Evolutionary conservation across 2,888 invertebrate genomes (phyloP).

Genomic region (Leucania comma): DNA sequence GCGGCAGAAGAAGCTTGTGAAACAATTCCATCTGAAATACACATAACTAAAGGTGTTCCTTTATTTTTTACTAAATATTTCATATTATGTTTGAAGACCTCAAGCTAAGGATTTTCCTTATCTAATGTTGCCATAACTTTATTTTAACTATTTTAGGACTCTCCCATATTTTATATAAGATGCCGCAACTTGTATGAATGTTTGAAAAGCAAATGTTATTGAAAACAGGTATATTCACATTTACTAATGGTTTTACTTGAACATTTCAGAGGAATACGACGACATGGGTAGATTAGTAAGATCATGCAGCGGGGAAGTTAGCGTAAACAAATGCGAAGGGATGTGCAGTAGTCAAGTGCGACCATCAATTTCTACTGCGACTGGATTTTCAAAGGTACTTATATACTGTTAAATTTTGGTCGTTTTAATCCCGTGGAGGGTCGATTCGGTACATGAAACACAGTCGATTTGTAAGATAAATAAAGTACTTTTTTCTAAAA

Average conservation of each 20-base stretch:
- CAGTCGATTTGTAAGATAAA: no score
- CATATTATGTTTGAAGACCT: background rate
- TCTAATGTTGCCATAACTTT: background rate
- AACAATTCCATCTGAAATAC: constrained; percentile 96
- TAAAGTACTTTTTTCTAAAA: no score
- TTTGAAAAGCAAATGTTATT: background rate
- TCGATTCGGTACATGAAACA: no score
- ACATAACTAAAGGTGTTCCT: constrained; percentile 94
- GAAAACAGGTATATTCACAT: background rate
- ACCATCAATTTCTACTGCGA: constrained; percentile 96
- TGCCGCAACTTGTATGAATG: no score
- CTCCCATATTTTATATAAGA: no score
- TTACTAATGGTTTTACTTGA: background rate
- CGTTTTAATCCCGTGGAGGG: no score
- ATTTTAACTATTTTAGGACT: background rate
- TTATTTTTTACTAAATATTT: background rate
- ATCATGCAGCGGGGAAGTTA: constrained; percentile 97
- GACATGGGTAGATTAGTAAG: constrained; percentile 95
- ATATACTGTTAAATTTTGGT: no score
- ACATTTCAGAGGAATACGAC: constrained; percentile 95
- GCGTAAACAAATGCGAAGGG: constrained; percentile 98
- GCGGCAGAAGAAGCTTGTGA: constrained; percentile 94
- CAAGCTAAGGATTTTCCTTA: background rate
- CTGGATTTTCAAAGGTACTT: constrained; percentile 96
- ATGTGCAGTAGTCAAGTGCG: constrained; percentile 97